A percentile compares a stretch with the other conserved stretches of the same genome.
Conservation (phyloP, 2,113 vertebrate species). For the Myanophis thanlyinensis region DNA sequence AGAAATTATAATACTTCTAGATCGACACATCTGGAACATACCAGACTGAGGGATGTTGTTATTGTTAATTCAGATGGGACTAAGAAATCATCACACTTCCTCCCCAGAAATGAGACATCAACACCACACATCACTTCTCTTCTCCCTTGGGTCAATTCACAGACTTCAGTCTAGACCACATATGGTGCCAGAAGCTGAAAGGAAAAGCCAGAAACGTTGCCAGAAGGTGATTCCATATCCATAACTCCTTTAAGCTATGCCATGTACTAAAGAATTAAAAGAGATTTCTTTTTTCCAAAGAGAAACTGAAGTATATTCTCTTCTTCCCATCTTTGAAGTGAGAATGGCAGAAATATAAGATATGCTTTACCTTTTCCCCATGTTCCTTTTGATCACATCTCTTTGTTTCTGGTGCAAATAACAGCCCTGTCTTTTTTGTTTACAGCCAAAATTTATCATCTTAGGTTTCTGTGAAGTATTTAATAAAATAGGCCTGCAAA, state of each 20-base stretch:
- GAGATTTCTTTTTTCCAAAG: background rate
- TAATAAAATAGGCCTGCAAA: background rate
- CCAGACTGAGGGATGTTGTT: background rate
- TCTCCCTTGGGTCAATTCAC: background rate
- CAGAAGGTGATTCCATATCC: background rate
- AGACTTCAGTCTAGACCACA: background rate
- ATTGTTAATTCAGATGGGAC: background rate
- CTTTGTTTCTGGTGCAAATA: background rate
- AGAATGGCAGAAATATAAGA: background rate
- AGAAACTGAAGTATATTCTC: background rate
- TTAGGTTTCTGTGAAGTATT: background rate
- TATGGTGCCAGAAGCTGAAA: background rate
- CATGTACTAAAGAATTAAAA: background rate
- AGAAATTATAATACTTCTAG: background rate
- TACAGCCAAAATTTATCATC: background rate
- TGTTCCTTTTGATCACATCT: fast-evolving
- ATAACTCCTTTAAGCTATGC: background rate
- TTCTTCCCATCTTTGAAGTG: fast-evolving
- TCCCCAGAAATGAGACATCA: background rate
- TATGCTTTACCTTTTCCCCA: background rate
- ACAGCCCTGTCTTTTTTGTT: background rate
- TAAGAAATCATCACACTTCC: background rate
- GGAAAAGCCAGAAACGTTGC: background rate
- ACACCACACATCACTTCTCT: background rate
- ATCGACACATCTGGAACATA: background rate